phyloP scores from a whole-genome alignment of 2,888 invertebrate species.

The Synanthedon myopaeformis region DNA sequence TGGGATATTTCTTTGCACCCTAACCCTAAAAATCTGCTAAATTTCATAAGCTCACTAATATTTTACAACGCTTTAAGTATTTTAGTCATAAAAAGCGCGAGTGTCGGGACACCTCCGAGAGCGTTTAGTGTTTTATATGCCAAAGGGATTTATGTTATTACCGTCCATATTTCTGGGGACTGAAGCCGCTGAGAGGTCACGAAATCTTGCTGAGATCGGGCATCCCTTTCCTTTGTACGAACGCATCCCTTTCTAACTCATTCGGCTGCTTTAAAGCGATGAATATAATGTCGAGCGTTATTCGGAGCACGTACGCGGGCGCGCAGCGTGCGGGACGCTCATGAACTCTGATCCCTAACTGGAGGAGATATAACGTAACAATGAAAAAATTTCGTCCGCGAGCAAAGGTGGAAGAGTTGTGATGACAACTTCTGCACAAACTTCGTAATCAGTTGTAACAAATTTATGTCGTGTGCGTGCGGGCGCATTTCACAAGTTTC shows the following conservation, averaged over 20 bases:
- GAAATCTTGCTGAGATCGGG: constrained; percentile 53
- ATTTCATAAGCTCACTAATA: constrained; percentile 44
- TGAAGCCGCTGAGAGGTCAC: constrained; percentile 68
- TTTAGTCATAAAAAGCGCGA: constrained; percentile 42
- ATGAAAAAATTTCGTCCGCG: constrained; percentile 52
- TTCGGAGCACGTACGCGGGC: constrained; percentile 59
- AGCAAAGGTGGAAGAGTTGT: constrained; percentile 57
- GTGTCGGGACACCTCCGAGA: constrained; percentile 52
- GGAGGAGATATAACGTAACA: constrained; percentile 56
- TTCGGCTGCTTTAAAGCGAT: constrained; percentile 57
- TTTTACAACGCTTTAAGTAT: constrained; percentile 31
- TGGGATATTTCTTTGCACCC: no score
- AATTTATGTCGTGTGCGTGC: constrained; percentile 63
- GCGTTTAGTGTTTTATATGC: constrained; percentile 72
- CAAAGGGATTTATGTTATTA: constrained; percentile 71
- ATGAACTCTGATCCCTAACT: constrained; percentile 65
- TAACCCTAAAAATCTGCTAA: constrained; percentile 20
- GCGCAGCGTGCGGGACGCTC: constrained; percentile 51
- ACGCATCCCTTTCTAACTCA: constrained; percentile 36
- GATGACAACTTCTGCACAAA: constrained; percentile 58
- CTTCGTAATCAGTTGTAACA: constrained; percentile 65
- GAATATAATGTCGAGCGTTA: constrained; percentile 58
- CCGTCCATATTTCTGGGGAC: constrained; percentile 69
- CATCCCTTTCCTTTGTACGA: constrained; percentile 30
- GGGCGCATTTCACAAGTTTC: constrained; percentile 5